Base-by-base conservation (phyloP, 2,113 vertebrate species). In the Zootoca vivipara region DNA sequence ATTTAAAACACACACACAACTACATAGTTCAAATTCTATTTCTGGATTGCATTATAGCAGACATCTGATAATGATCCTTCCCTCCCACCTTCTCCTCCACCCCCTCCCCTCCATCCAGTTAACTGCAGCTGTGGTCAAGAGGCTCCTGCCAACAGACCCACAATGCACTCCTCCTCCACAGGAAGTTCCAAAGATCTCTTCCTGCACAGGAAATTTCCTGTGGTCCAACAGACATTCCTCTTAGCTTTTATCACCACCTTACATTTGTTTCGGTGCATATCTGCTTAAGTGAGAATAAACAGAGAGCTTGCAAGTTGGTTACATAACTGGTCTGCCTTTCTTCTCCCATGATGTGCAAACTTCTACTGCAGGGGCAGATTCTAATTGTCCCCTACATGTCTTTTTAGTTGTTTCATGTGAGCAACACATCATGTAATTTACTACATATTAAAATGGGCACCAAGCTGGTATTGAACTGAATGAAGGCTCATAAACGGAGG, bases 201-300 rank as follows among this genome's bases (percentile, higher is more conserved):
- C 97, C 97, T 97, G 97, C 94, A 96, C 97, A 98, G 98, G 98
- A 98, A 99, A 98, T 98, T 98, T 98, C 98, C 97, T 97, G 98
- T 96, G 96, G 98, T 96, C 95, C 96, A 97, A 97, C 97, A 96
- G 97, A 97, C 97, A 96, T 96, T 95, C 93, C 96, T 95, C 91
- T 92, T 89, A 70, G 94, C 94, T 92, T 96, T 97, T 97, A 97
- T 97, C 97, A 96, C 94, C 95, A 86, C 62, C 90, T 90, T 94
- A 93, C 97, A 97, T 97, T 97, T 97, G 96, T 96, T 96, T 96
- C 96, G 96, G 96, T 96, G 96, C 95, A 95, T 95, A 95, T 87
- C 85, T 91, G 89, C 90, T 96, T 94, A 95, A 92, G 94, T 89
- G 94, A 94, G 95, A 96, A 96, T 93, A 95, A 95, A 96, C 38